Conservation (phyloP, 2,888 invertebrate species). For the Heliconius hortense region DNA sequence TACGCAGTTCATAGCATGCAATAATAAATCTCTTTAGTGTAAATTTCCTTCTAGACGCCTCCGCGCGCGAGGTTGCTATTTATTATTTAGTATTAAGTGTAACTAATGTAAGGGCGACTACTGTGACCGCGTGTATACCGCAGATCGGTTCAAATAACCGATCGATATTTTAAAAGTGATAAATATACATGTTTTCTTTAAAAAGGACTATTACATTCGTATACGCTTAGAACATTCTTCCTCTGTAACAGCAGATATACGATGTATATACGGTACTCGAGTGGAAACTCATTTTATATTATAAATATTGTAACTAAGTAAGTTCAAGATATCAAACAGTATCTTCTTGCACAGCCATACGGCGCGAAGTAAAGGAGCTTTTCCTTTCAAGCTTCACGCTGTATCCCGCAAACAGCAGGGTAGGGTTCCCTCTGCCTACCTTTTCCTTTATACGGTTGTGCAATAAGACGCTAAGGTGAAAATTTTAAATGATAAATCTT, state of each 20-base stretch:
- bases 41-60: slow-evolving; percentile 72
- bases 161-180: slow-evolving; percentile 66
- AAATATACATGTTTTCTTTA: slow-evolving; percentile 72
- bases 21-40: slow-evolving; percentile 78
- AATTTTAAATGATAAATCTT: slow-evolving; percentile 78
- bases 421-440: too few relatives aligned
- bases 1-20: slow-evolving; percentile 67
- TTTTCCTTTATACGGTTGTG: background rate
- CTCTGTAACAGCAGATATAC: slow-evolving; percentile 78
- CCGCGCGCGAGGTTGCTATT: slow-evolving; percentile 74
- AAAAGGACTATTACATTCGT: slow-evolving; percentile 84
- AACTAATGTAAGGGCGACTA: slow-evolving; percentile 65
- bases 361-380: background rate
- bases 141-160: slow-evolving; percentile 69
- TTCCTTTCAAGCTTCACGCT: too few relatives aligned
- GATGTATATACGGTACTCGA: slow-evolving; percentile 80
- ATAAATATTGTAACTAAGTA: slow-evolving; percentile 76
- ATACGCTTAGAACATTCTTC: slow-evolving; percentile 86
- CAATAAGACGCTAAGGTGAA: slow-evolving; percentile 27
- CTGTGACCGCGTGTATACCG: slow-evolving; percentile 81
- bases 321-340: slow-evolving; percentile 53
- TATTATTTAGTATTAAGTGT: slow-evolving; percentile 80
- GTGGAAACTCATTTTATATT: slow-evolving; percentile 78
- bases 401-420: too few relatives aligned
- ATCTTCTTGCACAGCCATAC: slow-evolving; percentile 33